phyloP scores from a whole-genome alignment of 2,797 vertebrate genomes.

The Tympanoctomys barrerae region DNA sequence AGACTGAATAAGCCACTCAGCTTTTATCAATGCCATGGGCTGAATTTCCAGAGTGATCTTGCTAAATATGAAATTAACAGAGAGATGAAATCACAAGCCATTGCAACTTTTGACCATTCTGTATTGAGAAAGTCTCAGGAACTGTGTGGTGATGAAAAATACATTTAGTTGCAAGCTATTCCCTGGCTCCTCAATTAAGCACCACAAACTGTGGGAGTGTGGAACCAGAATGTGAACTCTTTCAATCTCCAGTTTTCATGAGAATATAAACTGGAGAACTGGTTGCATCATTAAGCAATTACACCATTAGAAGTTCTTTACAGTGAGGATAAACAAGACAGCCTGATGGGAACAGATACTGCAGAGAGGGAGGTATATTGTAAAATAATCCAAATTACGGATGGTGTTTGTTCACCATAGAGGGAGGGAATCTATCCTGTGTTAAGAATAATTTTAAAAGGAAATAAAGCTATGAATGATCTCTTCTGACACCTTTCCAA shows the following conservation, averaged over 20 bases:
- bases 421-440: neutral
- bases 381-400: slow-evolving; percentile 30
- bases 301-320: neutral
- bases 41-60: slow-evolving; percentile 33
- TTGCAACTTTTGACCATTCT: neutral
- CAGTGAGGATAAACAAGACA: slow-evolving; percentile 4
- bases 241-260: slow-evolving; percentile 36
- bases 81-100: neutral
- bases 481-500: slow-evolving; percentile 38
- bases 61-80: slow-evolving; percentile 54
- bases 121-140: neutral
- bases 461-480: neutral
- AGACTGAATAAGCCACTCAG: slow-evolving; percentile 37
- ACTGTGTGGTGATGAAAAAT: neutral
- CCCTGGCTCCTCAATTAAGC: neutral
- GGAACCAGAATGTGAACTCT: neutral
- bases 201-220: neutral
- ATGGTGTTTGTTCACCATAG: neutral
- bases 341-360: slow-evolving; percentile 22
- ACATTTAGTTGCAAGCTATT: neutral
- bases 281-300: neutral
- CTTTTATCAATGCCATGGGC: neutral
- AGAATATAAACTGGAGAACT: neutral
- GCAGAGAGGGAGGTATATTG: neutral
- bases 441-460: neutral